Evolutionary conservation across 2,797 vertebrate genomes (phyloP), one percentile per base, ranked within the genome.

Genomic region (Leuciscus waleckii): DNA sequence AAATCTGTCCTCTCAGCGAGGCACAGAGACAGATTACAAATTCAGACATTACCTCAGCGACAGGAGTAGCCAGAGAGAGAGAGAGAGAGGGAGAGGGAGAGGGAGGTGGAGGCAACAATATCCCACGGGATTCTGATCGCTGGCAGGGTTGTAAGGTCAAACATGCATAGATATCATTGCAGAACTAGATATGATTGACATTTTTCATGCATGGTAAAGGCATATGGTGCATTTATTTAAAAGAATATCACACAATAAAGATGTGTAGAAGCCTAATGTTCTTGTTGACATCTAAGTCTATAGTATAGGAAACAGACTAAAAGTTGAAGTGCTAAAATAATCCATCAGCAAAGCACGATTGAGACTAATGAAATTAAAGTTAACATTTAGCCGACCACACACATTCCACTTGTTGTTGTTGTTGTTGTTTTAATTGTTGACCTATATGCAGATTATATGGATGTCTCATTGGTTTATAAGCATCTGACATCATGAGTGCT

Each of bases 21-120:
- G 29, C 56, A 82, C 73, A 54, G 35, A 83, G 80, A 85, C 73
- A 83, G 76, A 91, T 91, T 90, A 89, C 54, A 71, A 86, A 86
- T 71, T 49, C 88, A 93, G 85, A 90, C 89, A 82, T 89, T 91
- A 90, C 76, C 43, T 92, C 88, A 92, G 74, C 49, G 65, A 82
- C 80, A 68, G 46, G 81, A 35, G 41, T 32, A 86, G 83, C 73
- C 74, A 79, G 69, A 76, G 37, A 68, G 49, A 43, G 41, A 68
- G 43, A 41, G 19, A n/a, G 51, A 61, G n/a, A 65, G 75, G 75
- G 74, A 83, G 58, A 73, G 35, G 35, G 63, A 41, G 49, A 17
- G 23, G 49, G 83, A 76, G 41, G 21, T 23, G 49, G 69, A 87
- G 56, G 51, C 14, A 37, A 69, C 49, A 65, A 74, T 82, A 65